Percentiles rank a stretch among this genome's conserved stretches.
phyloP scores from a whole-genome alignment of 2,113 vertebrate species.

The Dromiciops gliroides region DNA sequence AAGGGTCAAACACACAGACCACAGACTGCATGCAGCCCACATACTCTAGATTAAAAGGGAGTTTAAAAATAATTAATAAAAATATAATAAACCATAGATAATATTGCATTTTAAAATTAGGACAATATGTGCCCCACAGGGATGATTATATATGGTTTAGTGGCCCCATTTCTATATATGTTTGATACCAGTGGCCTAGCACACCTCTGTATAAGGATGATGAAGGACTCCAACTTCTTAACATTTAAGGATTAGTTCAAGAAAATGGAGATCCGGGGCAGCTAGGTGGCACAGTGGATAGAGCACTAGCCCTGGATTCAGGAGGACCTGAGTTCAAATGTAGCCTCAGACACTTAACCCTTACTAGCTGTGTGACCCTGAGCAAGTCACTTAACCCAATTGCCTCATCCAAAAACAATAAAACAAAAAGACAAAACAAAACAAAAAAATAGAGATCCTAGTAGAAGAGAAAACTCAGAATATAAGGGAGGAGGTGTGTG shows the following conservation, averaged over 20 bases:
- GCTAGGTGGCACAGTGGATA: no score
- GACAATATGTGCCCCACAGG: fast-evolving
- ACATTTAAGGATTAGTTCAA: neutral
- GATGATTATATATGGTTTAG: neutral
- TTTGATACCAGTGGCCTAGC: neutral
- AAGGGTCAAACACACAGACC: neutral
- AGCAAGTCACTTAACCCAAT: no score
- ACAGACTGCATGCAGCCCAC: neutral
- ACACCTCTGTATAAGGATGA: neutral
- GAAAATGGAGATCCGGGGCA: neutral
- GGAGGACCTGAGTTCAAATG: no score
- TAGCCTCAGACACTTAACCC: no score
- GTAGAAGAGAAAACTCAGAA: neutral
- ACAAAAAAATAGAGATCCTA: neutral
- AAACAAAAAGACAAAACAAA: no score
- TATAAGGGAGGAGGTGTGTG: neutral
- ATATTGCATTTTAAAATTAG: neutral
- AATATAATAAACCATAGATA: neutral
- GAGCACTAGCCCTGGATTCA: no score
- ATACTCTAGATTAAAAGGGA: neutral
- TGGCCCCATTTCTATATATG: neutral
- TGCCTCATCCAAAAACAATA: no score
- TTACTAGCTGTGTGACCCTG: no score
- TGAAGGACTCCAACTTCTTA: neutral
- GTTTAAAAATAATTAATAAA: neutral